Evolutionary conservation across 2,113 vertebrate species (phyloP).

Genomic region (Tonatia bakeri): DNA sequence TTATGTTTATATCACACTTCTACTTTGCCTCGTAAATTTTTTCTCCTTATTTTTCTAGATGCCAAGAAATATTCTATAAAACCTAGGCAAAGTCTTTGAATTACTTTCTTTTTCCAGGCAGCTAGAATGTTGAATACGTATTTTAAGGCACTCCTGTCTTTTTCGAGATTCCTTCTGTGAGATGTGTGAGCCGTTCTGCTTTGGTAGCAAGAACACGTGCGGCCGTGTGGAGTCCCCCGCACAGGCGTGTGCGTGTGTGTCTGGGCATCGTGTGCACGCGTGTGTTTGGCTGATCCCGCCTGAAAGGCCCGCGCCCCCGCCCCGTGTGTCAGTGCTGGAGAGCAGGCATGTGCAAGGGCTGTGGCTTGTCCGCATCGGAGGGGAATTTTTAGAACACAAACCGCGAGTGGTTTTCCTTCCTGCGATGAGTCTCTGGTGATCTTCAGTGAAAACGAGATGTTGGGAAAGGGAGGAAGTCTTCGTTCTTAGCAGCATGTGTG

Average conservation of each 20-base stretch:
- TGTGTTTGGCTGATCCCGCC: not conserved
- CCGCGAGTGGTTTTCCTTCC: not conserved
- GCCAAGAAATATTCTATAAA: conserved; percentile 29
- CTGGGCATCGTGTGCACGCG: not conserved
- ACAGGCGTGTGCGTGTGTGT: too few relatives aligned
- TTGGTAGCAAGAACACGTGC: not conserved
- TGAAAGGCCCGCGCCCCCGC: not conserved
- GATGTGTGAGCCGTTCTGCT: not conserved
- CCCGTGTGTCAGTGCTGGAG: not conserved
- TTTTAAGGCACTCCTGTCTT: not conserved
- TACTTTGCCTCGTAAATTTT: not conserved
- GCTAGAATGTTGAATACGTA: not conserved
- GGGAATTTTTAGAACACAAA: not conserved
- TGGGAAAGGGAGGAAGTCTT: not conserved
- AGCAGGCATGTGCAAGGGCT: not conserved
- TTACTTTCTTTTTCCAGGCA: not conserved
- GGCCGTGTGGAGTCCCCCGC: too few relatives aligned
- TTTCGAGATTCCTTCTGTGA: not conserved
- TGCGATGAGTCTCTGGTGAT: not conserved
- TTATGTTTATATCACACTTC: conserved; percentile 20
- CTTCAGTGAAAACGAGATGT: not conserved
- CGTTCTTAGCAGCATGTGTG: not conserved
- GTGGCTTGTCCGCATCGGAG: not conserved
- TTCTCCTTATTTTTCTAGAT: not conserved
- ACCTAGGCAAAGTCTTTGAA: not conserved